Evolutionary conservation across 2,888 invertebrate genomes (phyloP), one percentile per base, ranked within the genome.

Genomic region (Abscondita cerata): DNA sequence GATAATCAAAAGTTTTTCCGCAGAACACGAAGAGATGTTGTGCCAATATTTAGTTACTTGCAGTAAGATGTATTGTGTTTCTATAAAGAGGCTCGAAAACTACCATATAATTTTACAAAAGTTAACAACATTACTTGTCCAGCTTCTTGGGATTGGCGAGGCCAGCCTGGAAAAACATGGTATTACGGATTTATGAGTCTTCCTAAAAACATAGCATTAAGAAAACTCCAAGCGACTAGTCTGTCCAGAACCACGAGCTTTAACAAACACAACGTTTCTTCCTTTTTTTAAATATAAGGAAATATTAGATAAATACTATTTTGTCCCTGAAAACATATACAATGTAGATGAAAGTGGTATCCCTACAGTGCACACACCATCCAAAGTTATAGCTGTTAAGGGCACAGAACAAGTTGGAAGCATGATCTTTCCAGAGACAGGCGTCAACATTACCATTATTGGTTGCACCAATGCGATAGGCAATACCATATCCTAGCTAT

Each of bases 381-480:
- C 64, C 36, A 72, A 72, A 67, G 65, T 76, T 44, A 15, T 72
- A 19, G 72, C 70, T 51, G 59, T 65, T 33, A 68, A 69, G 59
- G 70, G 69, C 19, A 54, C 46, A 20, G 73, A 72, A 64, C 72
- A 74, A 68, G 62, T 75, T n/a, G 69, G 71, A 38, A 31, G 50
- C 9, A 58, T 67, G 36, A 67, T 65, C 2, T 60, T 53, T 19
- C 70, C 51, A 6, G 70, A 72, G n/a, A n/a, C n/a, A 36, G 71
- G 69, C 1, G 19, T 25, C 51, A 55, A 62, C 20, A 60, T 71
- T n/a, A 72, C 72, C 31, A 54, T 69, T 34, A 56, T 66, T 40
- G 57, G 54, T 11, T 48, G 54, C 34, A 61, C 70, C n/a, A 70
- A 66, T 59, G 69, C 70, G 15, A 52, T 53, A n/a, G 71, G 71